Conservation (phyloP, 2,113 vertebrate species). For the Pseudopipra pipra region DNA sequence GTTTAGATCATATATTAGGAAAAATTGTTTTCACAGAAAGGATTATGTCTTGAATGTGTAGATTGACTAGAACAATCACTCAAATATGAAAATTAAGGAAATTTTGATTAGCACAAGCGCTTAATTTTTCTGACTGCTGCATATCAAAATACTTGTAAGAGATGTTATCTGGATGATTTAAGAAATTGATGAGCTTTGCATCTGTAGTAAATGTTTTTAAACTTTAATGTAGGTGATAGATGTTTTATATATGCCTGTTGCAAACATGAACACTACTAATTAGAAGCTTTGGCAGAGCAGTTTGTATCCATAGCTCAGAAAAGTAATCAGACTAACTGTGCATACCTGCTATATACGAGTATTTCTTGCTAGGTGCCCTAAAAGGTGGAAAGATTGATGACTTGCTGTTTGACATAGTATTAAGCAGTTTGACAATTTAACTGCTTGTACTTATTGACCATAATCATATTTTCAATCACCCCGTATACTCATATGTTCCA, state of each 20-base stretch:
- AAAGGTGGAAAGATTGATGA: not conserved
- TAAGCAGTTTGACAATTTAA: not conserved
- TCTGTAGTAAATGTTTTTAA: not conserved
- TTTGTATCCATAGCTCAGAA: not conserved
- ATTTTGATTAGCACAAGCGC: not conserved
- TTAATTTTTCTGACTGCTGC: not conserved
- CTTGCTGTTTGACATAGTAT: not conserved
- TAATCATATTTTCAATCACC: not conserved
- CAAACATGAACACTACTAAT: not conserved
- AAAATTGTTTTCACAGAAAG: not conserved
- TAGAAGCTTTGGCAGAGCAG: not conserved
- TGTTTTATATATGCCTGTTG: not conserved
- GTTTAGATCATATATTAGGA: not conserved
- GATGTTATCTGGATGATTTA: not conserved
- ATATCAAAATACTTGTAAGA: not conserved
- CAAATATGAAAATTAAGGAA: not conserved
- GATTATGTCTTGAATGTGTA: not conserved
- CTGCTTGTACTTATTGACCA: not conserved
- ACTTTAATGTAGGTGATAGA: not conserved
- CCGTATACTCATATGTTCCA: not conserved
- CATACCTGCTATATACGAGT: not conserved
- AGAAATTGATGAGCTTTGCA: not conserved
- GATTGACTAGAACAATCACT: not conserved
- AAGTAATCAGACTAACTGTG: not conserved
- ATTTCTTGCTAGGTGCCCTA: not conserved